A percentile compares a stretch with the other conserved stretches of the same genome.
These are phyloP conservation scores for Colistium nudipinnis DNA, from an alignment of 2,113 vertebrate genomes.

Conservation along the genomic window DNA sequence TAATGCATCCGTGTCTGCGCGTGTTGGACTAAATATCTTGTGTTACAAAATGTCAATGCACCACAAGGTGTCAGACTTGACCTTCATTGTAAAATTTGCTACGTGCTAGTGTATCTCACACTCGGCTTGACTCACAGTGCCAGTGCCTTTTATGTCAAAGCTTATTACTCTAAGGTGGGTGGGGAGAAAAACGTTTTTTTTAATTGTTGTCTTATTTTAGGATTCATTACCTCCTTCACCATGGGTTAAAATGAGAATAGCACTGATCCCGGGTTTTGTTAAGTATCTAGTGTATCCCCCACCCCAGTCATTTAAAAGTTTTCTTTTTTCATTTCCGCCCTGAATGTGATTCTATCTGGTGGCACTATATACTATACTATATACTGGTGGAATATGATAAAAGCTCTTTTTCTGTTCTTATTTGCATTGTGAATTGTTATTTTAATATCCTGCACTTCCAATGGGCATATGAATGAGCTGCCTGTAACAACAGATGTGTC, in stretches of 20 bases:
- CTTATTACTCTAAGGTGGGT: neutral
- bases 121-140: constrained; percentile 6
- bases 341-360: constrained; percentile 7
- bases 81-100: constrained; percentile 21
- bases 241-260: neutral
- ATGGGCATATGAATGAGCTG: constrained; percentile 22
- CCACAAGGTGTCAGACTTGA: constrained; percentile 79
- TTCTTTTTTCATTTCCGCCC: constrained; percentile 6
- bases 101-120: neutral
- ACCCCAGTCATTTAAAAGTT: neutral
- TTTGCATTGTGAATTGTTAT: neutral
- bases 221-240: constrained; percentile 4
- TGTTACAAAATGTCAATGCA: constrained; percentile 15
- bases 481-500: neutral
- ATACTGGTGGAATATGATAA: neutral
- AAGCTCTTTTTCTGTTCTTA: neutral
- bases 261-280: constrained; percentile 1
- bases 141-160: constrained; percentile 9
- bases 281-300: neutral
- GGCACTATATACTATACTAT: too few species aligned
- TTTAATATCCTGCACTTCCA: constrained; percentile 19
- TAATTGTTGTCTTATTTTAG: neutral
- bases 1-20: neutral
- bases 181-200: constrained; percentile 5
- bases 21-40: neutral